phyloP scores from a whole-genome alignment of 2,113 vertebrate species.

The Plecotus auritus region DNA sequence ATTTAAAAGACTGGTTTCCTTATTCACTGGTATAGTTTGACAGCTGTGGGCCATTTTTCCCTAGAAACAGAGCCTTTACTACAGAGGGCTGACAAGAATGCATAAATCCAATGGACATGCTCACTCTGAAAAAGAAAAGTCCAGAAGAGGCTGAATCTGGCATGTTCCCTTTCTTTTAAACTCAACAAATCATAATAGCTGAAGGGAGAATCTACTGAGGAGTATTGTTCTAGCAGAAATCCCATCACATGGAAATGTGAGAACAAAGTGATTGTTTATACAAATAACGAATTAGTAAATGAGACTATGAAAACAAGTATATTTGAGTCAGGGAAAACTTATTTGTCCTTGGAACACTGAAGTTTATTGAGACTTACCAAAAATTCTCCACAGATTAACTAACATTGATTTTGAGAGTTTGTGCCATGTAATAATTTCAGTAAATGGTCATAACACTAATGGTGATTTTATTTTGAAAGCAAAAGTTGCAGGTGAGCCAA shows the following conservation, averaged over 20 bases:
- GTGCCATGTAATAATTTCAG: not conserved
- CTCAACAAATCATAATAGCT: not conserved
- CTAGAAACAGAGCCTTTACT: not conserved
- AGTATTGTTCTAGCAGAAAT: not conserved
- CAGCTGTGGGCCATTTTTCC: not conserved
- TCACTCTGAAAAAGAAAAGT: not conserved
- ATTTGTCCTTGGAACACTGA: not conserved
- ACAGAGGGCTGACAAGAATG: not conserved
- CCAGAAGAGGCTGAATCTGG: not conserved
- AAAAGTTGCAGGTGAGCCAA: slow-evolving; percentile 8
- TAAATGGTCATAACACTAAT: not conserved
- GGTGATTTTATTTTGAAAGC: slow-evolving; percentile 6
- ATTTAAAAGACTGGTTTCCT: slow-evolving; percentile 32
- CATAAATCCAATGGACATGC: not conserved
- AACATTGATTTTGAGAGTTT: not conserved
- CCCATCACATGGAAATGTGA: not conserved
- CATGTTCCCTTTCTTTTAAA: not conserved
- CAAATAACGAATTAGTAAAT: not conserved
- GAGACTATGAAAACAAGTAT: not conserved
- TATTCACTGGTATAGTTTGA: not conserved
- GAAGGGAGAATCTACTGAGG: not conserved
- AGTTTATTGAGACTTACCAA: not conserved
- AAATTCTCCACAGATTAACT: not conserved
- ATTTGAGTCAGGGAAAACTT: not conserved
- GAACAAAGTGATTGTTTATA: not conserved